A percentile compares a stretch with the other conserved stretches of the same genome.
phyloP scores from a whole-genome alignment of 2,113 vertebrate species.

The Ploceus nigricollis region DNA sequence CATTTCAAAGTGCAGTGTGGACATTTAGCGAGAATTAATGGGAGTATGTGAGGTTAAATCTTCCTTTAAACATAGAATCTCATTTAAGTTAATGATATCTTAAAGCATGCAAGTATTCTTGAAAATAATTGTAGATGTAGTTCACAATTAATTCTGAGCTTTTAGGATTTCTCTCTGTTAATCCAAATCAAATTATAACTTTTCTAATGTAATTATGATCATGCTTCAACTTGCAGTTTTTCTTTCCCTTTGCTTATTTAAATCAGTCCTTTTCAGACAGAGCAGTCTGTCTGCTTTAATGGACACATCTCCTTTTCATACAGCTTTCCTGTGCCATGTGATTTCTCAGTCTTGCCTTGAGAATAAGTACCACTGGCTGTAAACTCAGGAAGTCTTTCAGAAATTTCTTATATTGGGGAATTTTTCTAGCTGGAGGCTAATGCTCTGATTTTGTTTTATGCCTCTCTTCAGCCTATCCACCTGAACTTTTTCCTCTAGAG shows the following conservation, averaged over 20 bases:
- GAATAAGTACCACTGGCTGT: background rate
- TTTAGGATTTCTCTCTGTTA: conserved; percentile 25
- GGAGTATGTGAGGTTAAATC: background rate
- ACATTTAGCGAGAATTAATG: background rate
- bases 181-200: conserved; percentile 42
- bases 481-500: background rate
- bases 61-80: conserved; percentile 23
- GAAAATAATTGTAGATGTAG: conserved; percentile 36
- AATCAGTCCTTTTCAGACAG: background rate
- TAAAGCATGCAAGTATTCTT: conserved; percentile 29
- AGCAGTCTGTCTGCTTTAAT: background rate
- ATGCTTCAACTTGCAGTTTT: background rate
- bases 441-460: background rate
- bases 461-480: background rate
- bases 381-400: background rate
- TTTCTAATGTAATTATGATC: conserved; percentile 16
- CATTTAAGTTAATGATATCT: conserved; percentile 41
- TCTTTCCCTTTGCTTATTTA: background rate
- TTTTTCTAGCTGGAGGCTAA: background rate
- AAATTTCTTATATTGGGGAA: background rate
- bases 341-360: background rate
- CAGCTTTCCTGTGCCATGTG: background rate
- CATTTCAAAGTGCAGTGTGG: background rate
- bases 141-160: conserved; percentile 29
- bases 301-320: background rate